Evolutionary conservation across 2,797 vertebrate genomes (phyloP), one percentile per base, ranked within the genome.

Genomic region (Channallabes apus): DNA sequence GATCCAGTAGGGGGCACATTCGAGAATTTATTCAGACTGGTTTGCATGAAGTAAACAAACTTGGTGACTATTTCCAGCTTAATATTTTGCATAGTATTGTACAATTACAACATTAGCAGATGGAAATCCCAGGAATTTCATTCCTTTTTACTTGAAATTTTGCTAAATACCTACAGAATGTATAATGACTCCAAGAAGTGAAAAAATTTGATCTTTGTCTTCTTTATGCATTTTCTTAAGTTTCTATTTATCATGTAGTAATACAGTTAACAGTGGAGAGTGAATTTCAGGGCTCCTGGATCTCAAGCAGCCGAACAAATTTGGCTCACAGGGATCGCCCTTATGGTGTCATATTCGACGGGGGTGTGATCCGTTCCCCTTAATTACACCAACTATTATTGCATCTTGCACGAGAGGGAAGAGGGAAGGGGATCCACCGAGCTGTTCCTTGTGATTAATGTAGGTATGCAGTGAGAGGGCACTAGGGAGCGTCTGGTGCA

Each of bases 391-490:
- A 89, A 67, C 86, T 85, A 82, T 85, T 87, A 83, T 83, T 75
- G 84, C 84, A 38, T 80, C 84, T 81, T 85, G 75, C 69, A 80
- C 84, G 84, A 78, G 73, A 86, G 82, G 88, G 85, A 77, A 64
- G 78, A 79, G 82, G 90, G 87, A 89, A 69, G 89, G 72, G 86
- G 88, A 89, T 90, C 89, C 89, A 82, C 85, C 67, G 78, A 91
- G 86, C 91, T 89, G 89, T 90, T 92, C 90, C 83, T 75, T 85
- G 82, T 91, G 91, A 93, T 93, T 93, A 91, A 93, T 93, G 92
- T 90, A 92, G 89, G 91, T 78, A 86, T 92, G 90, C 89, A 88
- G 87, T 88, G 91, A 90, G 92, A 90, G 87, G 91, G 88, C 87
- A 90, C 90, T 87, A 22, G 89, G 90, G 91, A 92, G 87, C 78